phyloP scores from a whole-genome alignment of 2,113 vertebrate genomes.

The Podarcis muralis region DNA sequence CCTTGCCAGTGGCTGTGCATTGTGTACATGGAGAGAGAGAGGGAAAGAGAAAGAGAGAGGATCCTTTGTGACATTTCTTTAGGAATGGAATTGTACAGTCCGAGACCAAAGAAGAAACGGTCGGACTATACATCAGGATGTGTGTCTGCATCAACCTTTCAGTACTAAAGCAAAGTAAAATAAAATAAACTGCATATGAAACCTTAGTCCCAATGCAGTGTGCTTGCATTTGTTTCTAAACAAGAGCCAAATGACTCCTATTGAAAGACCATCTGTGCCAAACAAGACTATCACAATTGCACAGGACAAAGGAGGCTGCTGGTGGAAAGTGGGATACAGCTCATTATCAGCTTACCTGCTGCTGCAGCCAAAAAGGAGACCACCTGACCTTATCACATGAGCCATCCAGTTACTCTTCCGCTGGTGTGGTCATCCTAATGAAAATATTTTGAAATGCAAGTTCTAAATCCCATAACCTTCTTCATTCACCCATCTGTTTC shows the following conservation, averaged over 20 bases:
- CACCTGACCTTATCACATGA: rapidly evolving
- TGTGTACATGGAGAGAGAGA: background rate
- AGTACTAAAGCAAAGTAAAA: rapidly evolving
- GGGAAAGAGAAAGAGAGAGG: background rate
- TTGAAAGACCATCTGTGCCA: background rate
- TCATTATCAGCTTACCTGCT: background rate
- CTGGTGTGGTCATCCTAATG: background rate
- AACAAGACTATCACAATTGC: background rate
- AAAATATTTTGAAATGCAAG: background rate
- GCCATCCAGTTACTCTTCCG: background rate
- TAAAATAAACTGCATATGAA: rapidly evolving
- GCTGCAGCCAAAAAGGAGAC: rapidly evolving
- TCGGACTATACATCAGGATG: background rate
- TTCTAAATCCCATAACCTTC: background rate
- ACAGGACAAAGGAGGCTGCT: background rate
- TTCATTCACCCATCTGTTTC: background rate
- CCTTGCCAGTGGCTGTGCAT: background rate
- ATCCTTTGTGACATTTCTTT: background rate
- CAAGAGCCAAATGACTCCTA: background rate
- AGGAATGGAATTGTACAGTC: background rate
- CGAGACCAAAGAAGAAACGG: background rate
- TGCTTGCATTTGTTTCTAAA: background rate
- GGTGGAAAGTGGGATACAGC: background rate
- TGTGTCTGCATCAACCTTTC: background rate
- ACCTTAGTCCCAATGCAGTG: background rate